Base-by-base conservation (phyloP, 2,797 vertebrate species). In the Eurystomus glaucurus region DNA sequence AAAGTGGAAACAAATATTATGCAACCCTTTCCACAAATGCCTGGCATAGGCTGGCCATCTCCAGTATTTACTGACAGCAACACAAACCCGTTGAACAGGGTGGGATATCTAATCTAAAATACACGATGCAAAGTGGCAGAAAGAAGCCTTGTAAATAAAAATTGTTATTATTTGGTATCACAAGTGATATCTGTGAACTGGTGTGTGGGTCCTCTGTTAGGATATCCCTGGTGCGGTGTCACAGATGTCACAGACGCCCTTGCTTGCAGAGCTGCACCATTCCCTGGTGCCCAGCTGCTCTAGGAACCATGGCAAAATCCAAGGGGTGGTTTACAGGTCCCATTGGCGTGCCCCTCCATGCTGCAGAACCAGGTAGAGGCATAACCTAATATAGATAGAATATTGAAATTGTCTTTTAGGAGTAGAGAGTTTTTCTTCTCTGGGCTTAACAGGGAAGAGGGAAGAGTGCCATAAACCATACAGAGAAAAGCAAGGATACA, bases 1-100 rank as follows among this genome's bases (percentile, higher is more conserved):
- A 31, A 72, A 93, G 54, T 62, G 77, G 74, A 82, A 94, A 79
- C 31, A 81, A 90, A 75, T 45, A 51, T 69, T 82, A 62, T 29
- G 74, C 74, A 93, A 92, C 13, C 39, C 69, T 85, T 84, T 76
- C 70, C 37, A 75, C 69, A 90, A 54, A 72, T 57, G 23, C 18
- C 61, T 90, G 82, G 15, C 45, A 64, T 25, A 41, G 31, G 22
- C 31, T 68, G 83, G 35, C 52, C 50, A 11, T 21, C 51, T 39
- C 68, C 35, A 33, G 25, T 17, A 10, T 70, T 90, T 92, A 81
- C 50, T 75, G 68, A 71, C 12, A 80, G 71, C 75, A 84, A 3
- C 17, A 71, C 20, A 71, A 77, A 50, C 6, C 28, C 25, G n/a
- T 29, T 18, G 52, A 85, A 14, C 14, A 25, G 69, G 39, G 14